Evolutionary conservation across 2,797 vertebrate species (phyloP), one percentile per base, ranked within the genome.

Genomic region (Acipenser ruthenus): DNA sequence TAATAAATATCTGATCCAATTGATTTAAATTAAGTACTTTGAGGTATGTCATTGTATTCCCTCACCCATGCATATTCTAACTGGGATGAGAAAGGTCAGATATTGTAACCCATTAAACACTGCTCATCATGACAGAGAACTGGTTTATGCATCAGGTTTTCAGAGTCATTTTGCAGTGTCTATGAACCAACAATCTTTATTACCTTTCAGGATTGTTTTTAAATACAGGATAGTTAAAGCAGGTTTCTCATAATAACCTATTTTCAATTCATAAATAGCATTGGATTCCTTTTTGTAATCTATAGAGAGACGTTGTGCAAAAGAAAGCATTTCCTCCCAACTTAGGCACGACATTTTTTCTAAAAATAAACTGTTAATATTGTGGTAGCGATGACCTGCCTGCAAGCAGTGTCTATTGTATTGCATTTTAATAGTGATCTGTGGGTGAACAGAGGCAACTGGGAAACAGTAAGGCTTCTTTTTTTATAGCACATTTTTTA

Each of bases 341-440:
- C 66, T 73, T 69, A 60, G 66, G 60, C 69, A 67, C 74, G 72
- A 72, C 70, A 68, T 72, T 73, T 68, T 74, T 69, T 70, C 80
- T 86, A 83, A 82, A 84, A 82, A 88, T 84, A 83, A 77, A 69
- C 69, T 58, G 64, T 66, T 67, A 69, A 68, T 68, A 72, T 74
- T 74, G 77, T 81, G 70, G 71, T 77, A 76, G 71, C 8, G 5
- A 68, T 79, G 79, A 79, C 77, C 79, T 78, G 77, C 76, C 79
- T 73, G 56, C 67, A 66, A 58, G 60, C 71, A 75, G 73, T 71
- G 73, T 79, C 71, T 82, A 66, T 47, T 67, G 59, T 70, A 52
- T 65, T 64, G 74, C 76, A 75, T 81, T 77, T 76, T 71, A 78
- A 82, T 73, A 9, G 64, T 65, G 18, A 37, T 6, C 58, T 68